A percentile compares a stretch with the other conserved stretches of the same genome.
These are phyloP conservation scores for Thryonomys swinderianus DNA, from an alignment of 2,113 vertebrate genomes.

Conservation along the genomic window DNA sequence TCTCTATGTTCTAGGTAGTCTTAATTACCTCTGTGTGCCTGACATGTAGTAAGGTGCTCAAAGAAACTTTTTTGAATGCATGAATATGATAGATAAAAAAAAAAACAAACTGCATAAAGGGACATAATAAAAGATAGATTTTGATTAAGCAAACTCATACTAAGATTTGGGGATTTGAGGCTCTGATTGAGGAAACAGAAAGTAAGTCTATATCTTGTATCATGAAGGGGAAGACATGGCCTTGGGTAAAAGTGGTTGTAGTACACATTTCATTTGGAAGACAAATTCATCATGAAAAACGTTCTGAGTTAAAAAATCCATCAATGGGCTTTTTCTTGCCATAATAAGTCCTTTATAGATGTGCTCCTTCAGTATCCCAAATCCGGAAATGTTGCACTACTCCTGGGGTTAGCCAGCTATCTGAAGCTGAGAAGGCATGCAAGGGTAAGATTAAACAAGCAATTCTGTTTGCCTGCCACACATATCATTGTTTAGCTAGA, in stretches of 20 bases:
- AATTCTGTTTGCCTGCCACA: conserved; percentile 55
- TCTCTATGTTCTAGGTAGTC: neutral
- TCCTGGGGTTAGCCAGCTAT: neutral
- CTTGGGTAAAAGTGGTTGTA: neutral
- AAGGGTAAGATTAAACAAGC: conserved; percentile 59
- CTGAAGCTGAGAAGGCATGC: neutral
- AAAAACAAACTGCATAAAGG: neutral
- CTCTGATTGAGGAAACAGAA: neutral
- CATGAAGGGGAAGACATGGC: neutral
- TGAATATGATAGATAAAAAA: neutral
- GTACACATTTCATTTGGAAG: neutral
- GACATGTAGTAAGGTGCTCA: neutral
- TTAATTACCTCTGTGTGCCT: neutral
- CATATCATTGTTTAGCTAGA: conserved; percentile 57
- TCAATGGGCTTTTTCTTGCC: neutral
- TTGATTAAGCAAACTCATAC: neutral
- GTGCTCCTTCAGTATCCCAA: neutral
- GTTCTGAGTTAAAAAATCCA: neutral
- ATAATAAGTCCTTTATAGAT: conserved; percentile 20
- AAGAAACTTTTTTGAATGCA: neutral
- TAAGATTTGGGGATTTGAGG: neutral
- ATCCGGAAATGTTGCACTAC: neutral
- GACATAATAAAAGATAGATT: neutral
- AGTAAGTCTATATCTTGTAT: neutral
- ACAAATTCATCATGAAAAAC: conserved; percentile 41